Evolutionary conservation across 2,113 vertebrate genomes (phyloP).

Genomic region (Pterocles gutturalis): DNA sequence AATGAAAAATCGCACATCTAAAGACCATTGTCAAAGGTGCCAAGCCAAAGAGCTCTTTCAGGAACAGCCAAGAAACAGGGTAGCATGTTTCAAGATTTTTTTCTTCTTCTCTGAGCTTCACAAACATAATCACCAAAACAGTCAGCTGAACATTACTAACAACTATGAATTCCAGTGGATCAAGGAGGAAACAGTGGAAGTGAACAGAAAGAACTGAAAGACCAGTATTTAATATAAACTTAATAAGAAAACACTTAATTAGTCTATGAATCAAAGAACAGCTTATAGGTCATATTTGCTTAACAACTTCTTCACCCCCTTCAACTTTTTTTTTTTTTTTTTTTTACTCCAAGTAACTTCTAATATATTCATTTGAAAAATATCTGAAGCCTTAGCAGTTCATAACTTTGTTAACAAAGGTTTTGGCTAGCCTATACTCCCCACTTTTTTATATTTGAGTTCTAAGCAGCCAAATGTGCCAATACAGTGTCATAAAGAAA

Average conservation of each 20-base stretch:
- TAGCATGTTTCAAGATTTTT: accelerated
- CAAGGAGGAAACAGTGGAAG: not conserved
- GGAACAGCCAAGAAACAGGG: not conserved
- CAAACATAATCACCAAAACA: not conserved
- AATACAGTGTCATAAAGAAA: not conserved
- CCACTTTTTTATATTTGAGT: not conserved
- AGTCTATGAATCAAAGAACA: not conserved
- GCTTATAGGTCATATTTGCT: not conserved
- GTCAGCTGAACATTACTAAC: not conserved
- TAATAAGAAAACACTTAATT: not conserved
- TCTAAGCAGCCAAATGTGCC: not conserved
- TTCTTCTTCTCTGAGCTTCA: not conserved
- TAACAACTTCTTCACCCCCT: not conserved
- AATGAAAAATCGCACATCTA: not conserved
- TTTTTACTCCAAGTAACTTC: not conserved
- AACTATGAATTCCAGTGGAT: not conserved
- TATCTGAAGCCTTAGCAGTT: not conserved
- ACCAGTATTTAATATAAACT: not conserved
- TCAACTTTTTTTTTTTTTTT: not conserved
- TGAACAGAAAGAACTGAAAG: not conserved
- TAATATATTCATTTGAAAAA: not conserved
- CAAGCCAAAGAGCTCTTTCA: not conserved
- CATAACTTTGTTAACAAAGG: not conserved
- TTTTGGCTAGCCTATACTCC: not conserved
- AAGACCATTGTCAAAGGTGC: not conserved